These are phyloP conservation scores for Python bivittatus DNA, from an alignment of 2,113 vertebrate species.

Conservation along the genomic window DNA sequence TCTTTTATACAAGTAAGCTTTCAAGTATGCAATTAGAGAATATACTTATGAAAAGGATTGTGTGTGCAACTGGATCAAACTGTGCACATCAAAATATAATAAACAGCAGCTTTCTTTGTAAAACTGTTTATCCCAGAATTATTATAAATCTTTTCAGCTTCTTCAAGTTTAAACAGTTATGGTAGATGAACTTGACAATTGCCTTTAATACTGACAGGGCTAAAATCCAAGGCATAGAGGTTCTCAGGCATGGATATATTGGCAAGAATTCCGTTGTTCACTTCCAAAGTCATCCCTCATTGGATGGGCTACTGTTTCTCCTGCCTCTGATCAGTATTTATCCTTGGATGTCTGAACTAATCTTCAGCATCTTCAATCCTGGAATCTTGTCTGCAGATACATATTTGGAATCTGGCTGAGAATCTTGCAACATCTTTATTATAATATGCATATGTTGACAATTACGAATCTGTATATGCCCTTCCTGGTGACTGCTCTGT, in stretches of 20 bases:
- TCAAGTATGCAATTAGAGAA: slow-evolving; percentile 4
- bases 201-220: neutral
- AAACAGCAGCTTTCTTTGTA: neutral
- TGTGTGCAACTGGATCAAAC: neutral
- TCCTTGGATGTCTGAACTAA: neutral
- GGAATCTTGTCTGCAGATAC: neutral
- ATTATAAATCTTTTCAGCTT: neutral
- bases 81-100: slow-evolving; percentile 29
- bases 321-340: neutral
- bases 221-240: rapidly evolving
- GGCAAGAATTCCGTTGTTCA: neutral
- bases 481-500: neutral
- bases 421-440: neutral
- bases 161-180: neutral
- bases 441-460: neutral
- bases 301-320: neutral
- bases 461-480: neutral
- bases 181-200: neutral
- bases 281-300: neutral
- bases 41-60: neutral
- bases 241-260: slow-evolving; percentile 23
- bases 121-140: slow-evolving; percentile 16
- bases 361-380: neutral
- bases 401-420: neutral
- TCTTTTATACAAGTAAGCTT: slow-evolving; percentile 24